These are phyloP conservation scores for Lacerta agilis DNA, from an alignment of 2,797 vertebrate species.

Conservation along the genomic window DNA sequence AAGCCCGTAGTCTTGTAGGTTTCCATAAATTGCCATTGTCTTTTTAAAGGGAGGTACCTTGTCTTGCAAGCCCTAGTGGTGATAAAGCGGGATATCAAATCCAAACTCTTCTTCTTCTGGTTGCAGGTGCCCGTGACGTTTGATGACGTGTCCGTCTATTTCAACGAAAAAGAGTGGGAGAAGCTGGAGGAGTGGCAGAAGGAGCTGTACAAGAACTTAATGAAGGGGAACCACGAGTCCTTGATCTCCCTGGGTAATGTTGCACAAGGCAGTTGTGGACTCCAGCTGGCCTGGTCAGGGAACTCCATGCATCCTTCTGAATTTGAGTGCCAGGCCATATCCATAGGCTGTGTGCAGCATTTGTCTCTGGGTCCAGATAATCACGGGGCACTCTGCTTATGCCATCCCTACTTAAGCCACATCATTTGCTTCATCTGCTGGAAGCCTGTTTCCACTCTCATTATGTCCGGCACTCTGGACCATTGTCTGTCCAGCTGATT, in stretches of 20 bases:
- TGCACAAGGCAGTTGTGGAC: fast-evolving
- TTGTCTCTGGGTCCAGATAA: background rate
- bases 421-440: background rate
- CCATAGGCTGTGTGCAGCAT: fast-evolving
- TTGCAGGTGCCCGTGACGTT: constrained; percentile 81
- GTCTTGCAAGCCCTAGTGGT: too few species aligned
- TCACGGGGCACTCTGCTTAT: too few species aligned
- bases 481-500: background rate
- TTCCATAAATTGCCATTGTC: too few species aligned
- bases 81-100: too few species aligned
- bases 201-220: constrained; percentile 82
- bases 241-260: constrained; percentile 80
- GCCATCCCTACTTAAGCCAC: background rate
- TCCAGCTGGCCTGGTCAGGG: background rate
- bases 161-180: constrained; percentile 82
- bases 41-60: too few species aligned
- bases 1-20: too few species aligned
- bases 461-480: background rate
- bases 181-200: constrained; percentile 84
- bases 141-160: constrained; percentile 79
- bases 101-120: background rate
- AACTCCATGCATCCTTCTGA: background rate
- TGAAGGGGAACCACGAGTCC: constrained; percentile 82
- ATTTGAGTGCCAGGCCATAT: background rate
- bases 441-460: background rate